Conservation (phyloP, 2,113 vertebrate genomes). For the Corvus cornix region DNA sequence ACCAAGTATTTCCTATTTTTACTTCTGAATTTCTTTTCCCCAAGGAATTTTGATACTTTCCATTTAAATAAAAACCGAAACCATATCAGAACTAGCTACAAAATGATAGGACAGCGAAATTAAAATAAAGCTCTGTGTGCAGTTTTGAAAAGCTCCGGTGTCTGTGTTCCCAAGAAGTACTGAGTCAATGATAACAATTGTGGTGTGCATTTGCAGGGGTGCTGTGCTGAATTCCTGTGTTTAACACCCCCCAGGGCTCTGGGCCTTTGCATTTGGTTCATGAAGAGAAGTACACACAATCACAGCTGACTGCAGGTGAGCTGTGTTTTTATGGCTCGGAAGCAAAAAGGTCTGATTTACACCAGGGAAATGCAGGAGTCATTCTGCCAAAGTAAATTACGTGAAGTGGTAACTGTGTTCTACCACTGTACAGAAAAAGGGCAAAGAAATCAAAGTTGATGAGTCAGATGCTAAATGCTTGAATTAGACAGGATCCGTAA, state of each 20-base stretch:
- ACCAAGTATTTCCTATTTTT: background rate
- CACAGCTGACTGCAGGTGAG: background rate
- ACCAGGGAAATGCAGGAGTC: background rate
- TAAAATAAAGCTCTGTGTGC: background rate
- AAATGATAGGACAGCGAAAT: background rate
- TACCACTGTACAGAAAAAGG: background rate
- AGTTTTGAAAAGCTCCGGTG: background rate
- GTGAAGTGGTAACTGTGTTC: background rate
- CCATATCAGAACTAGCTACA: background rate
- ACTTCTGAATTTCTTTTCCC: background rate
- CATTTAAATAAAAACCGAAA: background rate
- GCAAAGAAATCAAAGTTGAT: background rate
- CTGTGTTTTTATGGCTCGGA: background rate
- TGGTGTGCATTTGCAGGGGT: background rate
- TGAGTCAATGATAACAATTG: background rate
- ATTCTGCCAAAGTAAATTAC: background rate
- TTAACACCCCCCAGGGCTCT: background rate
- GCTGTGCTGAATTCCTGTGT: background rate
- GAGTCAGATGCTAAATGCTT: background rate
- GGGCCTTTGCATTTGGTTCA: background rate
- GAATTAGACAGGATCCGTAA: background rate
- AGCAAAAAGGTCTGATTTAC: background rate
- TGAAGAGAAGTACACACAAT: background rate
- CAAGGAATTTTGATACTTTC: background rate
- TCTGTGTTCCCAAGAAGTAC: background rate